phyloP scores from a whole-genome alignment of 2,113 vertebrate genomes.

The Penelope pileata region DNA sequence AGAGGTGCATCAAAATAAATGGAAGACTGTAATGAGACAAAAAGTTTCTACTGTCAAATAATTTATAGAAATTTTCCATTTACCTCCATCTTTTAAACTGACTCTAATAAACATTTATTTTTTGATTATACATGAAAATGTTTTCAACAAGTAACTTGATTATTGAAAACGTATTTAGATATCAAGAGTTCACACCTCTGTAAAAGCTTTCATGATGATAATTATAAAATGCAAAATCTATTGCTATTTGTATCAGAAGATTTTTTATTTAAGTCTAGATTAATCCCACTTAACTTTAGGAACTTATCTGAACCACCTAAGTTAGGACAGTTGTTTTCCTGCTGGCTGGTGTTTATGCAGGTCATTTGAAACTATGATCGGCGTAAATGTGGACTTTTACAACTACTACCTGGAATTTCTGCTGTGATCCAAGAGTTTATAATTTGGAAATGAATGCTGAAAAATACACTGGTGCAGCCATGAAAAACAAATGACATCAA shows the following conservation, averaged over 20 bases:
- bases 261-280: not conserved
- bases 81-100: not conserved
- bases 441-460: not conserved
- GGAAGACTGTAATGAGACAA: not conserved
- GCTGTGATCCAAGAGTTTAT: not conserved
- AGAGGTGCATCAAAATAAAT: not conserved
- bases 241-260: not conserved
- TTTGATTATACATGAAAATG: not conserved
- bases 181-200: not conserved
- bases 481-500: not conserved
- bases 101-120: accelerated
- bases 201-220: not conserved
- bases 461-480: not conserved
- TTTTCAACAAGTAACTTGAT: not conserved
- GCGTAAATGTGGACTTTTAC: not conserved
- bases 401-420: not conserved
- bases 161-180: not conserved
- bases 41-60: not conserved
- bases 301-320: not conserved
- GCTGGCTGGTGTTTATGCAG: not conserved
- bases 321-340: not conserved
- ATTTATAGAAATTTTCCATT: not conserved
- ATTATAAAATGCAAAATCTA: not conserved
- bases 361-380: not conserved
- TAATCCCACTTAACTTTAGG: not conserved